These are phyloP conservation scores for Naja naja DNA, from an alignment of 2,113 vertebrate species.

Conservation along the genomic window DNA sequence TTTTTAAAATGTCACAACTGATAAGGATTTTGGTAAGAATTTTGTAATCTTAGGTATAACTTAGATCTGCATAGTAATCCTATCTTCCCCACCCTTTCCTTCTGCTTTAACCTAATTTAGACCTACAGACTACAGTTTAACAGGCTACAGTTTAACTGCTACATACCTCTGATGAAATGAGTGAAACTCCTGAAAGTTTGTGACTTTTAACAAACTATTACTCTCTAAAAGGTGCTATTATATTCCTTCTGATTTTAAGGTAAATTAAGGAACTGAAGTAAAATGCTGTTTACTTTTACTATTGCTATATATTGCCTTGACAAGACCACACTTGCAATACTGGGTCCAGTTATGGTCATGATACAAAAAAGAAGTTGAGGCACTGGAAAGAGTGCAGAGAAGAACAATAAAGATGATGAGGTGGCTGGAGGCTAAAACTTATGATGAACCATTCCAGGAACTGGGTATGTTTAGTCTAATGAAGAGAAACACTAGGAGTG, in stretches of 20 bases:
- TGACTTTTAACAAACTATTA: background rate
- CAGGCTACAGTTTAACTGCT: background rate
- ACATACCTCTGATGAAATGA: background rate
- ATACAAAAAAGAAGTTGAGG: too few species aligned
- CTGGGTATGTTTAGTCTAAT: too few species aligned
- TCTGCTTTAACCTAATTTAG: background rate
- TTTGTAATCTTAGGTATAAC: background rate
- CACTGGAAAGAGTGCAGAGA: too few species aligned
- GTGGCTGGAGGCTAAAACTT: too few species aligned
- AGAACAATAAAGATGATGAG: too few species aligned
- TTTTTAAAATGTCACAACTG: background rate
- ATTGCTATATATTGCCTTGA: too few species aligned
- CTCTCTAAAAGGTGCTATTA: background rate
- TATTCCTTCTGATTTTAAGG: background rate
- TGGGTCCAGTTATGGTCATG: too few species aligned
- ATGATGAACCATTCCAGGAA: too few species aligned
- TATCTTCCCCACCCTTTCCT: background rate
- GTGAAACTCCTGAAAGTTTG: background rate
- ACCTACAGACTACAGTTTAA: background rate
- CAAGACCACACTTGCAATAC: too few species aligned
- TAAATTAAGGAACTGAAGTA: background rate
- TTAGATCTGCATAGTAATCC: background rate
- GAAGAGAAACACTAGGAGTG: too few species aligned
- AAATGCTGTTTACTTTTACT: background rate
- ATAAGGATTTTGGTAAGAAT: background rate